phyloP scores from a whole-genome alignment of 2,888 invertebrate genomes.

The Tachina lurida region DNA sequence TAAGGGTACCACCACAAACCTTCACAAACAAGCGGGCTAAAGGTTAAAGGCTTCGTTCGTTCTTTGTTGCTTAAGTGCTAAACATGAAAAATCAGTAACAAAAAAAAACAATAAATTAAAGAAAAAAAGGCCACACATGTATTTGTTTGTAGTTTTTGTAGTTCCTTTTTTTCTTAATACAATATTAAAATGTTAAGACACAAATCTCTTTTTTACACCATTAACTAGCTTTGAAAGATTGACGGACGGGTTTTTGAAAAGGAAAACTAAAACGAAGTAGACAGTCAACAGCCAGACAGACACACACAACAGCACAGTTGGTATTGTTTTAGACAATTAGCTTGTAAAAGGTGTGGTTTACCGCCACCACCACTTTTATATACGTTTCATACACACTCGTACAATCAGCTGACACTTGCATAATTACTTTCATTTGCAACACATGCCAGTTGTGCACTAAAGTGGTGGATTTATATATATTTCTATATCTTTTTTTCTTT shows the following conservation, averaged over 20 bases:
- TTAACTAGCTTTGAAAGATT: slow-evolving; percentile 1
- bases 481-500: not conserved
- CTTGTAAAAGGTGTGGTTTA: slow-evolving; percentile 68
- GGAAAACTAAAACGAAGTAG: slow-evolving; percentile 35
- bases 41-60: slow-evolving; percentile 40
- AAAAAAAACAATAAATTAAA: not conserved
- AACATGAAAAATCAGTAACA: slow-evolving; percentile 34
- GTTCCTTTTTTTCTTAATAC: not conserved
- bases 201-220: slow-evolving; percentile 3
- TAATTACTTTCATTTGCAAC: slow-evolving; percentile 21
- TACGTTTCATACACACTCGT: slow-evolving; percentile 17
- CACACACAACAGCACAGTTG: slow-evolving; percentile 23
- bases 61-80: slow-evolving; percentile 11
- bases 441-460: slow-evolving; percentile 7
- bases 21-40: not conserved
- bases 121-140: slow-evolving; percentile 56
- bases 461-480: slow-evolving; percentile 7
- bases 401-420: slow-evolving; percentile 13
- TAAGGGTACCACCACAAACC: not conserved
- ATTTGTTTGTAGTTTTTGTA: slow-evolving; percentile 26
- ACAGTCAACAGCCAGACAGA: slow-evolving; percentile 33
- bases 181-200: slow-evolving; percentile 9
- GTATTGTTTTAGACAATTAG: slow-evolving; percentile 65
- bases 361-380: slow-evolving; percentile 63
- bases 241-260: slow-evolving; percentile 18